A percentile compares a stretch with the other conserved stretches of the same genome.
Evolutionary conservation across 2,888 invertebrate genomes (phyloP).

Genomic region (Rhingia campestris): DNA sequence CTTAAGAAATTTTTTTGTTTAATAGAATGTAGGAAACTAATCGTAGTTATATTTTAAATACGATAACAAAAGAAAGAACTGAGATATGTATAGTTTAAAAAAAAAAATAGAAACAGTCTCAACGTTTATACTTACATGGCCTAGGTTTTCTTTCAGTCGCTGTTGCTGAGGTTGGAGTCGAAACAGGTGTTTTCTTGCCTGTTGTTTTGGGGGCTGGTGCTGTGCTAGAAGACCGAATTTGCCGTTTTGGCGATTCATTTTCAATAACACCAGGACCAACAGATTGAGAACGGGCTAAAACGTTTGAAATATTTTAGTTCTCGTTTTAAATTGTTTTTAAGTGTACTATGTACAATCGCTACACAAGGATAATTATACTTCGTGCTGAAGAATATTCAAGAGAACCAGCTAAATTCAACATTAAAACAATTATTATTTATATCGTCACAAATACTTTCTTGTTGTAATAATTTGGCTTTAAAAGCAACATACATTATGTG

Average conservation of each 20-base stretch:
- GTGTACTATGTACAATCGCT: conserved; percentile 43
- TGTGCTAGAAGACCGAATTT: conserved; percentile 84
- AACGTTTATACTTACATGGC: conserved; percentile 86
- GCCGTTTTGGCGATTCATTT: conserved; percentile 91
- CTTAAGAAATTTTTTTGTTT: conserved; percentile 25
- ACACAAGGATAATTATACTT: conserved; percentile 46
- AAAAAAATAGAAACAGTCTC: conserved; percentile 21
- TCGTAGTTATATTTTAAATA: conserved; percentile 13
- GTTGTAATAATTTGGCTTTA: conserved; percentile 10
- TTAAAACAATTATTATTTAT: conserved; percentile 15
- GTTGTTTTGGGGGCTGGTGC: conserved; percentile 84
- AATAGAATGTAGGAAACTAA: conserved; percentile 13
- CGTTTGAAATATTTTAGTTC: conserved; percentile 58
- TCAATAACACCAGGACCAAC: conserved; percentile 86
- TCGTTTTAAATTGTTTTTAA: conserved; percentile 16
- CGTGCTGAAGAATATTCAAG: conserved; percentile 37
- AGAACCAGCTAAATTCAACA: conserved; percentile 37
- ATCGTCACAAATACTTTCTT: not conserved
- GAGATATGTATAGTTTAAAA: not conserved
- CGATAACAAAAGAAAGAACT: conserved; percentile 15
- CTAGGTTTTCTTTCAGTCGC: conserved; percentile 85
- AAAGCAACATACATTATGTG: not conserved
- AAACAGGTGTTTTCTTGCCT: conserved; percentile 85
- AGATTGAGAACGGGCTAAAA: conserved; percentile 87
- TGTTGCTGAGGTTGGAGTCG: conserved; percentile 84